phyloP scores from a whole-genome alignment of 2,113 vertebrate genomes.

The Lagopus muta region DNA sequence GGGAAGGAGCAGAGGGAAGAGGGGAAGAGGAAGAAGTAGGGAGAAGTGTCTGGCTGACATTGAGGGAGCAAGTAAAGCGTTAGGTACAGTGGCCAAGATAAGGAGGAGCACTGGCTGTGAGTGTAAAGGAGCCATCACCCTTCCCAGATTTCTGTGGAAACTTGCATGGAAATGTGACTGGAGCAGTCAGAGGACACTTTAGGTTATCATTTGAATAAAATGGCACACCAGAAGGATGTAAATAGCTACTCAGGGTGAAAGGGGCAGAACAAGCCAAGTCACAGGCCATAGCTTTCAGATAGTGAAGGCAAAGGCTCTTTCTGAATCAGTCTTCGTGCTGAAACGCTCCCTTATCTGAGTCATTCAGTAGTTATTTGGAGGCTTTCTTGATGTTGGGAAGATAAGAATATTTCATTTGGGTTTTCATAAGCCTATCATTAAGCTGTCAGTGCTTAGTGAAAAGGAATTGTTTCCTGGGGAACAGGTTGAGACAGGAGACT shows the following conservation, averaged over 20 bases:
- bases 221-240: background rate
- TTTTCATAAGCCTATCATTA: constrained; percentile 25
- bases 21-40: too few relatives aligned
- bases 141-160: background rate
- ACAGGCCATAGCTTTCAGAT: background rate
- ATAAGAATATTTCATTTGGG: constrained; percentile 3
- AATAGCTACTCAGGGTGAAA: background rate
- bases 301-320: background rate
- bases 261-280: background rate
- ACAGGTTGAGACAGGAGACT: constrained; percentile 10
- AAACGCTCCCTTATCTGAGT: constrained; percentile 19
- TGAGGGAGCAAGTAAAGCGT: background rate
- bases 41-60: background rate
- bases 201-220: background rate
- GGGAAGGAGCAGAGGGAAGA: too few relatives aligned
- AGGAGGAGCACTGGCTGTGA: background rate
- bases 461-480: background rate
- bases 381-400: background rate
- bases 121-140: background rate
- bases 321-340: background rate
- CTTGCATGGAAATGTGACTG: background rate
- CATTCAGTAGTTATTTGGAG: constrained; percentile 34
- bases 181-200: background rate
- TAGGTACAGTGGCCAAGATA: background rate
- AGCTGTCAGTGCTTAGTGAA: background rate